Conservation (phyloP, 2,797 vertebrate genomes). For the Gallinago solitaria region DNA sequence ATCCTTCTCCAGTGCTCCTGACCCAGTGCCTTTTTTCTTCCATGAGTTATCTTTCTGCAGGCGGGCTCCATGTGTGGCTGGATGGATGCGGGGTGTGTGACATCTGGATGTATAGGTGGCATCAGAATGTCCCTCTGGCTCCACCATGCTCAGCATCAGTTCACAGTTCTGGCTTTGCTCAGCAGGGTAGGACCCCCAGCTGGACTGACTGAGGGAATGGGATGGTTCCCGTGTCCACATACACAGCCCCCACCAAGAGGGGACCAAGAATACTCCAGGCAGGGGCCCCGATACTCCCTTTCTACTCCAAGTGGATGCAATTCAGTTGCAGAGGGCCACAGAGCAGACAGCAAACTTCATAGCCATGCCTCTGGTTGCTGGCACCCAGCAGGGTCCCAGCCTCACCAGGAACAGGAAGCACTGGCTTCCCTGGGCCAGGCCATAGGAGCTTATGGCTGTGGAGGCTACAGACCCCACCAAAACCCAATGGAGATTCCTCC, state of each 20-base stretch:
- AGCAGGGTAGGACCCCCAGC: accelerated
- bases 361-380: background rate
- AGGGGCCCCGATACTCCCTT: background rate
- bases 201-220: background rate
- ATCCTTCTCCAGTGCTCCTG: background rate
- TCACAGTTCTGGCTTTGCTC: accelerated
- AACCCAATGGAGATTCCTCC: background rate
- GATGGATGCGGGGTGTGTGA: no score
- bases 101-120: accelerated
- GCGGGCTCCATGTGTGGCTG: accelerated
- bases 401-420: background rate
- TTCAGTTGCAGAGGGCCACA: background rate
- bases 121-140: accelerated
- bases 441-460: background rate
- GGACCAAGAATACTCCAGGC: background rate
- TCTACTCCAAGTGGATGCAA: background rate
- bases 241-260: background rate
- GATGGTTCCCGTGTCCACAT: accelerated
- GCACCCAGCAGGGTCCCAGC: background rate
- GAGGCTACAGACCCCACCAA: background rate
- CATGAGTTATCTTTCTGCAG: background rate
- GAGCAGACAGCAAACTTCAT: background rate
- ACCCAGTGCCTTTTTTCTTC: background rate
- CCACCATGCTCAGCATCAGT: accelerated
- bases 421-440: background rate